phyloP scores from a whole-genome alignment of 2,888 invertebrate species.

The Yponomeuta cagnagella region DNA sequence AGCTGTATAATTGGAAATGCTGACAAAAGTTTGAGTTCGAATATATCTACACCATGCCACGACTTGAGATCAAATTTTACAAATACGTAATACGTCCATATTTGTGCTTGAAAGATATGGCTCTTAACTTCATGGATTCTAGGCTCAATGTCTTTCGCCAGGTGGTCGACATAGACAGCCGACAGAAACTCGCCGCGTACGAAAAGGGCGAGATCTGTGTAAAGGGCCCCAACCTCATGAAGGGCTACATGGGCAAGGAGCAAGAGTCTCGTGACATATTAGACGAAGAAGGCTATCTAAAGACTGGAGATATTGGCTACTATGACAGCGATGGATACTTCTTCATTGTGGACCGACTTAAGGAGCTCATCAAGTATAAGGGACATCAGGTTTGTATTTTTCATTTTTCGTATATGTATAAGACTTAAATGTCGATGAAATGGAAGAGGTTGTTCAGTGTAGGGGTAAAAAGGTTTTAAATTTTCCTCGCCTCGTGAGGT shows the following conservation, averaged over 20 bases:
- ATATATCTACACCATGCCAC: no score
- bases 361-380: conserved; percentile 59
- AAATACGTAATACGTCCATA: no score
- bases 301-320: conserved; percentile 56
- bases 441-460: no score
- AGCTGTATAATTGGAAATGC: no score
- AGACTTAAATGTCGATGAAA: not conserved
- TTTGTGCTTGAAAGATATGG: no score
- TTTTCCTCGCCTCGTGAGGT: not conserved
- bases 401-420: not conserved
- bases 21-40: no score
- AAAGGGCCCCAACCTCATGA: conserved; percentile 47
- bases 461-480: no score
- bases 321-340: conserved; percentile 54
- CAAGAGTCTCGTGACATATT: conserved; percentile 36
- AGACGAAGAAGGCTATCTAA: conserved; percentile 50
- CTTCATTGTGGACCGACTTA: conserved; percentile 52
- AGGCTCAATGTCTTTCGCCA: conserved; percentile 21
- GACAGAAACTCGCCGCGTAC: conserved; percentile 37
- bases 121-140: no score
- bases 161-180: conserved; percentile 53
- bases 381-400: conserved; percentile 32
- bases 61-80: no score
- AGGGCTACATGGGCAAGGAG: conserved; percentile 43
- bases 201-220: conserved; percentile 48